phyloP scores from a whole-genome alignment of 2,888 invertebrate species.

The Ganaspis brasiliensis region DNA sequence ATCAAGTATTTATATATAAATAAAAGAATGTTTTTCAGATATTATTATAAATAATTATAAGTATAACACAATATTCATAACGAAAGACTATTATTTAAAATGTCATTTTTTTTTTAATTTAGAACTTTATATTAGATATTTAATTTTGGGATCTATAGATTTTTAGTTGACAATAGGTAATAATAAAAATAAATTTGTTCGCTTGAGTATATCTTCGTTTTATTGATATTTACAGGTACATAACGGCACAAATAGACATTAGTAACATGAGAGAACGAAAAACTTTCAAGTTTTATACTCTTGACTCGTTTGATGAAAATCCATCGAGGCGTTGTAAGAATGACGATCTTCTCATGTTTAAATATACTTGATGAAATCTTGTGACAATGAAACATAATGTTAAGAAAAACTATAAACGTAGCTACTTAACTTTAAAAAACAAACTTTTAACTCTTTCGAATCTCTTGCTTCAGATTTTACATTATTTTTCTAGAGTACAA shows the following conservation, averaged over 20 bases:
- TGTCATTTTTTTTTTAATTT: too few species aligned
- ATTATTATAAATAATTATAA: too few species aligned
- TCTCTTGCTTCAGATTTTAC: constrained; percentile 2
- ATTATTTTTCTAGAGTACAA: not conserved
- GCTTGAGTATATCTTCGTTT: constrained; percentile 41
- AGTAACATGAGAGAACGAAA: constrained; percentile 43
- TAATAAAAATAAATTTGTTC: constrained; percentile 13
- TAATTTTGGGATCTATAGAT: too few species aligned
- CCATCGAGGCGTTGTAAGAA: constrained; percentile 25
- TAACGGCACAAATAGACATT: constrained; percentile 42
- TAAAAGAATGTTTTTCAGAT: too few species aligned
- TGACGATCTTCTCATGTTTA: constrained; percentile 19
- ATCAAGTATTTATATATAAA: too few species aligned
- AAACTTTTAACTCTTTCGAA: constrained; percentile 12
- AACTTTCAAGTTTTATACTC: constrained; percentile 28
- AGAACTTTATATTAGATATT: too few species aligned
- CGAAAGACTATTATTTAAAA: too few species aligned
- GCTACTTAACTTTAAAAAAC: constrained; percentile 15
- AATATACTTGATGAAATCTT: constrained; percentile 3
- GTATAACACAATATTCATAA: too few species aligned
- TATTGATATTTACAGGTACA: constrained; percentile 44
- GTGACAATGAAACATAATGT: constrained; percentile 24
- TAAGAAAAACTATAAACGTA: constrained; percentile 16
- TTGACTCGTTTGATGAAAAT: constrained; percentile 27
- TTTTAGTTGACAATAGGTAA: not conserved